These are phyloP conservation scores for Ormyrus rosae DNA, from an alignment of 2,888 invertebrate species.

Conservation along the genomic window DNA sequence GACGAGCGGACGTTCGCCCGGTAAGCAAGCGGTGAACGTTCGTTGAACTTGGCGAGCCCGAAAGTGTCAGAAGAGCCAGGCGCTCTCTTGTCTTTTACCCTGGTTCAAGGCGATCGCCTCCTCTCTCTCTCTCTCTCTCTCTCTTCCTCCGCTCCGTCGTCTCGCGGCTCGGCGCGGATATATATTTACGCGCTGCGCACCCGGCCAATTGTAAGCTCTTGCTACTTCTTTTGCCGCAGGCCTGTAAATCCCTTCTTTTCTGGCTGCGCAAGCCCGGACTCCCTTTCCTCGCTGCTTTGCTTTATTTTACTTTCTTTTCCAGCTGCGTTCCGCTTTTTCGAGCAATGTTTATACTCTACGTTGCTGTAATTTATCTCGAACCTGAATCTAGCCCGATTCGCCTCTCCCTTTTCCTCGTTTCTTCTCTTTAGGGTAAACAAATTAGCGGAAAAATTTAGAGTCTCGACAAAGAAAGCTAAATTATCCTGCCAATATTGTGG, in stretches of 20 bases:
- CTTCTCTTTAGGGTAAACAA: not conserved
- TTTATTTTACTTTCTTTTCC: constrained; percentile 44
- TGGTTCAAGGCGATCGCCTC: constrained; percentile 55
- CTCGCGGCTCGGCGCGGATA: too few relatives aligned
- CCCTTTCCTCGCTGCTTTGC: constrained; percentile 15
- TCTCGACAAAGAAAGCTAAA: too few relatives aligned
- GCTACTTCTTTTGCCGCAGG: constrained; percentile 12
- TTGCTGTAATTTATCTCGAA: not conserved
- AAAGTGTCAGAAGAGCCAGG: constrained; percentile 61
- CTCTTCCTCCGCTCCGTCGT: not conserved
- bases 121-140: not conserved
- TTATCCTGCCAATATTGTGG: too few relatives aligned
- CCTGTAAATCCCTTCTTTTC: constrained; percentile 39
- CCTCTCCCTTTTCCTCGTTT: constrained; percentile 4
- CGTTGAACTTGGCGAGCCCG: constrained; percentile 61
- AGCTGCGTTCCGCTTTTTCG: constrained; percentile 23
- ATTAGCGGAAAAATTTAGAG: too few relatives aligned
- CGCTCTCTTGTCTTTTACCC: constrained; percentile 36
- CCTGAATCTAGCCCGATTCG: not conserved
- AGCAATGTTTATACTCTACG: constrained; percentile 22
- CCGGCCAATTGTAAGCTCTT: constrained; percentile 42
- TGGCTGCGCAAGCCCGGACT: constrained; percentile 3
- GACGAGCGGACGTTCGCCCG: constrained; percentile 58
- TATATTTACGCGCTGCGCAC: too few relatives aligned
- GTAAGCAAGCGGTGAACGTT: constrained; percentile 58